A percentile compares a stretch with the other conserved stretches of the same genome.
Conservation (phyloP, 1,140 invertebrate genomes). For the Harlomillsia oculata region DNA sequence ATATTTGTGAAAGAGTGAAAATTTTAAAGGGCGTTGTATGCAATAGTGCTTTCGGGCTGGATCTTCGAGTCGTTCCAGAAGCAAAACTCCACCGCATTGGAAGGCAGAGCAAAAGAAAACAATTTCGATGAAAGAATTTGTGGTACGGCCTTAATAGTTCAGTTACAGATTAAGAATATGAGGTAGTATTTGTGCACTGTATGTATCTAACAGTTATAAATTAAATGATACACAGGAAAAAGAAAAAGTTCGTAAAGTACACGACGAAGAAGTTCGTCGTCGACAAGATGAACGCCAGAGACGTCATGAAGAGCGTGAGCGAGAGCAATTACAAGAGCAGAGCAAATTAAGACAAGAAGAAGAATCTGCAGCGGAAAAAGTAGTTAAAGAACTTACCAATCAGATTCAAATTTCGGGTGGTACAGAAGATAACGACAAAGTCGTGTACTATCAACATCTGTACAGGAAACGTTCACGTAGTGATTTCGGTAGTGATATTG, state of each 20-base stretch:
- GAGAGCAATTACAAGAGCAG: slow-evolving; percentile 4
- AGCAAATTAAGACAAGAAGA: slow-evolving; percentile 8
- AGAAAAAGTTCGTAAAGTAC: slow-evolving; percentile 52
- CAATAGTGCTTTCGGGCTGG: slow-evolving; percentile 70
- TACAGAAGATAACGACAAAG: slow-evolving; percentile 14
- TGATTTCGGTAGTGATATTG: background rate
- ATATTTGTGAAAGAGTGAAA: too few relatives aligned
- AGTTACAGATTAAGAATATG: background rate
- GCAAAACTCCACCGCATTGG: slow-evolving; percentile 81
- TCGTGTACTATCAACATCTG: slow-evolving; percentile 34
- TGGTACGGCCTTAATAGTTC: slow-evolving; percentile 43
- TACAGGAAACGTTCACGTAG: slow-evolving; percentile 12
- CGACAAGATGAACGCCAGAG: slow-evolving; percentile 51
- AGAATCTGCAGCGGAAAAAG: slow-evolving; percentile 11
- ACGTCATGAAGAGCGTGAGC: slow-evolving; percentile 46
- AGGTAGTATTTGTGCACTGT: background rate
- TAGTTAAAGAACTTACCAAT: background rate
- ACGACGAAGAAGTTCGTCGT: slow-evolving; percentile 52
- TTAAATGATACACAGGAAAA: slow-evolving; percentile 44
- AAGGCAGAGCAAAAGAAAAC: slow-evolving; percentile 65
- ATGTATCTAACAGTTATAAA: background rate
- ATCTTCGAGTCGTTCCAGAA: slow-evolving; percentile 64
- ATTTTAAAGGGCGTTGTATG: background rate
- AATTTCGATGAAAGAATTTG: slow-evolving; percentile 68
- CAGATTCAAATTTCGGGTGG: slow-evolving; percentile 16